phyloP scores from a whole-genome alignment of 2,888 invertebrate genomes.

The Marasmarcha lunaedactyla region DNA sequence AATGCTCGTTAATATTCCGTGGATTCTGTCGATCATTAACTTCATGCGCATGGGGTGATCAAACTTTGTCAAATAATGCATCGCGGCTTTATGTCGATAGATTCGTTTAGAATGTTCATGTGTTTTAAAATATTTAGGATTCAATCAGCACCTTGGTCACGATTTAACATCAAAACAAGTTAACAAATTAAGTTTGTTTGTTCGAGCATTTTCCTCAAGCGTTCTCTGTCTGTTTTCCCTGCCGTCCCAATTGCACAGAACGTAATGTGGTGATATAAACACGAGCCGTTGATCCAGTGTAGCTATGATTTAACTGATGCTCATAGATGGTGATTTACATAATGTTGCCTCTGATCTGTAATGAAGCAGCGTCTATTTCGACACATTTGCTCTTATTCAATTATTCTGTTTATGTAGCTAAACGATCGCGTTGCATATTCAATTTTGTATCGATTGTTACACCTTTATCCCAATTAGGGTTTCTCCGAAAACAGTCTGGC shows the following conservation, averaged over 20 bases:
- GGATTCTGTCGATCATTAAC: constrained; percentile 31
- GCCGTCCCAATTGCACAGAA: constrained; percentile 12
- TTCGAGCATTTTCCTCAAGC: constrained; percentile 32
- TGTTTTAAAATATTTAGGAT: constrained; percentile 11
- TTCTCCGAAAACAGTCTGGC: constrained; percentile 54
- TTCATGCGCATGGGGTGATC: constrained; percentile 23
- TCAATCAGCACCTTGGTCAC: constrained; percentile 18
- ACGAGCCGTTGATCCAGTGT: too few species aligned
- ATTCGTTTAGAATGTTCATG: constrained; percentile 21
- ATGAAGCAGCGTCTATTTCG: constrained; percentile 16
- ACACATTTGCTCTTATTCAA: constrained; percentile 41
- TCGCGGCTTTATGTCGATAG: constrained; percentile 22
- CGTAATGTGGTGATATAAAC: too few species aligned
- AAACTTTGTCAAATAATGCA: constrained; percentile 21
- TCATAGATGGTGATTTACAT: constrained; percentile 10
- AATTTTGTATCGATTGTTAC: constrained; percentile 44
- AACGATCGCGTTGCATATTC: constrained; percentile 59
- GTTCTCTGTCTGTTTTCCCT: constrained; percentile 30
- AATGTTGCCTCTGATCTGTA: constrained; percentile 6
- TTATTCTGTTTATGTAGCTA: constrained; percentile 59
- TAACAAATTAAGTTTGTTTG: background rate
- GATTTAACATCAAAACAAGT: constrained; percentile 2
- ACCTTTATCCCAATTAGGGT: constrained; percentile 59
- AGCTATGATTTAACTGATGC: too few species aligned
- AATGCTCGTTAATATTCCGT: background rate